Evolutionary conservation across 2,888 invertebrate species (phyloP).

Genomic region (Troglohyphantes excavatus): DNA sequence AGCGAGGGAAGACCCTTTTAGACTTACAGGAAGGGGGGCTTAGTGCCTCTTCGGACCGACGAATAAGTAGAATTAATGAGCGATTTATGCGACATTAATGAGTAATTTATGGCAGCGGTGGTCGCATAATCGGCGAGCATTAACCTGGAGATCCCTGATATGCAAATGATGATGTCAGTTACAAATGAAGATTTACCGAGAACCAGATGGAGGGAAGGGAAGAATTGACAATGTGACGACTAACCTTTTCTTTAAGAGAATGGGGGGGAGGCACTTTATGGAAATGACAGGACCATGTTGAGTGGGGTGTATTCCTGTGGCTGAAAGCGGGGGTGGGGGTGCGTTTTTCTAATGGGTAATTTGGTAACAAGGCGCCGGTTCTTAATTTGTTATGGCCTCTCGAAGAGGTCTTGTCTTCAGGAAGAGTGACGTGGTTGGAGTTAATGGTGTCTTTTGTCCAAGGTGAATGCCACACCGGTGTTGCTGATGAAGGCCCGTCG

Average conservation of each 20-base stretch:
- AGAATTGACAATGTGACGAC: conserved; percentile 64
- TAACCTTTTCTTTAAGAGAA: conserved; percentile 39
- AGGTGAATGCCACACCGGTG: neutral
- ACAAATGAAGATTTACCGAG: conserved; percentile 78
- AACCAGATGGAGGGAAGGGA: conserved; percentile 65
- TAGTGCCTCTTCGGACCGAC: conserved; percentile 51
- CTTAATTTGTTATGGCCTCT: conserved; percentile 39
- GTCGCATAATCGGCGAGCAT: conserved; percentile 73
- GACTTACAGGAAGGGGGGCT: conserved; percentile 54
- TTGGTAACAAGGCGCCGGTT: conserved; percentile 34
- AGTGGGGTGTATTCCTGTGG: neutral
- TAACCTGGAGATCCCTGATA: conserved; percentile 77
- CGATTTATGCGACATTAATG: conserved; percentile 79
- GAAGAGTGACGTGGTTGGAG: neutral
- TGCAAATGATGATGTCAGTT: conserved; percentile 79
- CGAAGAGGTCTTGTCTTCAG: conserved; percentile 4
- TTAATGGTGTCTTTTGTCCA: neutral
- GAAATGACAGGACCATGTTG: conserved; percentile 43
- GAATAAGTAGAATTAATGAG: conserved; percentile 78
- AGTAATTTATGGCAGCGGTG: conserved; percentile 78
- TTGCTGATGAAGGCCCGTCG: no score
- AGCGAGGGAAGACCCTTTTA: conserved; percentile 19
- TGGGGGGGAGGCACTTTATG: conserved; percentile 39
- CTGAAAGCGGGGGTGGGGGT: neutral
- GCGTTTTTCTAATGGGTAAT: conserved; percentile 54